Base-by-base conservation (phyloP, 2,797 vertebrate genomes). In the Heliangelus exortis region DNA sequence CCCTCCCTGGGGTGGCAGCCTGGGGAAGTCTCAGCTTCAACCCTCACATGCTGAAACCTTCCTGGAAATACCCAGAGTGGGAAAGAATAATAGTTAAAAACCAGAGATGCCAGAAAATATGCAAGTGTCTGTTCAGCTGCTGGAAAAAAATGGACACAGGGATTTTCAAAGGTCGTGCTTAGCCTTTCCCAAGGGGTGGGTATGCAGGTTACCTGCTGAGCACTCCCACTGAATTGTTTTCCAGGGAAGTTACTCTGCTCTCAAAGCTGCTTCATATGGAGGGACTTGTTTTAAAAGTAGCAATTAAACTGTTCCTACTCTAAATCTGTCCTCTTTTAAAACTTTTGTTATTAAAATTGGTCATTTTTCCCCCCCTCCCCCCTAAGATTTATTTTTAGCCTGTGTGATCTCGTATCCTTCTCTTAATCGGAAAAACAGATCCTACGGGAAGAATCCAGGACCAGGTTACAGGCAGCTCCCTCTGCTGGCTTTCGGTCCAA, bases 301-400 rank as follows among this genome's bases (percentile, higher is more conserved):
- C 19, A 31, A 33, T 84, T 81, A 22, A 55, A 43, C 29, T 62
- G n/a, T 62, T 75, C 19, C 47, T n/a, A 4, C 55, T 86, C 23
- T 63, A 55, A 68, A 68, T 23, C 43, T 43, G 25, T 41, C n/a
- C 18, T 36, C 43, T 61, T 62, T 58, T 66, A 48, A 39, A 54
- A 34, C 8, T 6, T 90, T 92, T 76, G 3, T 75, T 75, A 41
- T 51, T 87, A 59, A 50, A 75, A 69, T 48, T 62, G 69, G 51
- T 61, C 3, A 41, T 14, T 41, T 39, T 12, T 13, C 39, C 39
- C 39, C 39, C 39, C 39, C 39, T 6, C 39, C 39, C 39, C 39
- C n/a, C 3, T 21, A 19, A 55, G 41, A 71, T 87, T 72, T 91
- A 85, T 93, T 96, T 95, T 94, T 93, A 96, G 69, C 76, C 3